A percentile compares a stretch with the other conserved stretches of the same genome.
Evolutionary conservation across 1,140 invertebrate genomes (phyloP).

Genomic region (Bombus consobrinus): DNA sequence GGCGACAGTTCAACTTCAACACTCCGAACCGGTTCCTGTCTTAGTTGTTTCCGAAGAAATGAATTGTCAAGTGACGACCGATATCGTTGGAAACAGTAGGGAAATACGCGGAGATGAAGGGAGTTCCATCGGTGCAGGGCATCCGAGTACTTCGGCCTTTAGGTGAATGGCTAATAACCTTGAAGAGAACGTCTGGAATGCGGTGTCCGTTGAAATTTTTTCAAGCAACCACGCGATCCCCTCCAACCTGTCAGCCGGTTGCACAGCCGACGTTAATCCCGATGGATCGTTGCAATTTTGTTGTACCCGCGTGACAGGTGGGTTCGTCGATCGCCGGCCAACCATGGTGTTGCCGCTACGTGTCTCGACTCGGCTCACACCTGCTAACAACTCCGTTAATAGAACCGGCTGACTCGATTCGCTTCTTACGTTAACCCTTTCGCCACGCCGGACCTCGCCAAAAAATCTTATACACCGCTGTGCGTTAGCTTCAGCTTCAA

Average conservation of each 20-base stretch:
- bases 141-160: slow-evolving; percentile 74
- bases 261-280: neutral
- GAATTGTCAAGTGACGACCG: no score
- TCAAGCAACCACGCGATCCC: slow-evolving; percentile 60
- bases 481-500: no score
- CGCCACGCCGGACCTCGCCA: no score
- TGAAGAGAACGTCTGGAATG: slow-evolving; percentile 77
- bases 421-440: neutral
- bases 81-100: neutral
- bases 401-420: neutral
- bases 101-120: neutral
- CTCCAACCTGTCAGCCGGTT: neutral
- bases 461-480: no score
- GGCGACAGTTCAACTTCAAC: no score
- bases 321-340: neutral
- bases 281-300: slow-evolving; percentile 2
- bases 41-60: no score
- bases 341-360: neutral
- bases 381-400: slow-evolving; percentile 25
- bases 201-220: slow-evolving; percentile 72
- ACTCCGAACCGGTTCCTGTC: no score
- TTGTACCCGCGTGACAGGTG: neutral
- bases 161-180: slow-evolving; percentile 78
- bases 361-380: neutral
- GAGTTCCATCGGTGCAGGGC: neutral